phyloP scores from a whole-genome alignment of 2,113 vertebrate genomes.

The Jaculus jaculus region DNA sequence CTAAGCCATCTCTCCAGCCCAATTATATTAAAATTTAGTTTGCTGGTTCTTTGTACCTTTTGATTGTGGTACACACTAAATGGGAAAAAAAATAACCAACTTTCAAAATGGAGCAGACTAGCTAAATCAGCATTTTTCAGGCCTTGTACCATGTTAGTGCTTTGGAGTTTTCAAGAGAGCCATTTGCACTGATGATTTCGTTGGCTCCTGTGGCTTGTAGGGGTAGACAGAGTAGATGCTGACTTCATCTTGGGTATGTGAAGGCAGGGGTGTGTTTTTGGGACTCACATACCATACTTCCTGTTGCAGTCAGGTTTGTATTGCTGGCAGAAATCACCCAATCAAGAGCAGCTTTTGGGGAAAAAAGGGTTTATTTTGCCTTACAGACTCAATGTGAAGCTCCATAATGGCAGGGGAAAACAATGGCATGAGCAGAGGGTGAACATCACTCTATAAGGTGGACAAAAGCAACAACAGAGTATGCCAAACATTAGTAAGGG shows the following conservation, averaged over 20 bases:
- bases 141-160: not conserved
- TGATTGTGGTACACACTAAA: not conserved
- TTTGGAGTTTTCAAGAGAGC: not conserved
- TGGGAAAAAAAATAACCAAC: not conserved
- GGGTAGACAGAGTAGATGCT: not conserved
- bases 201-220: not conserved
- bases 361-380: too few relatives aligned
- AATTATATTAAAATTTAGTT: conserved; percentile 43
- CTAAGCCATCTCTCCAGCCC: too few relatives aligned
- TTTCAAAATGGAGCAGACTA: conserved; percentile 17
- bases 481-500: too few relatives aligned
- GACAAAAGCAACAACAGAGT: too few relatives aligned
- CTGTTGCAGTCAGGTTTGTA: too few relatives aligned
- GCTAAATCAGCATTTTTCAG: not conserved
- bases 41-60: not conserved
- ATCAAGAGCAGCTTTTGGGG: too few relatives aligned
- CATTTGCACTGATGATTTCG: not conserved
- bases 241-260: not conserved
- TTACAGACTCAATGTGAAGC: too few relatives aligned
- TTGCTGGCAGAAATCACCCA: too few relatives aligned
- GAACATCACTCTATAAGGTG: too few relatives aligned
- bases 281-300: not conserved
- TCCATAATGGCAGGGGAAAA: too few relatives aligned
- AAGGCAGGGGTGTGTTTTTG: not conserved
- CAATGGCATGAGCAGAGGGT: too few relatives aligned